Conservation (phyloP, 2,113 vertebrate species). For the Platysternon megacephalum region DNA sequence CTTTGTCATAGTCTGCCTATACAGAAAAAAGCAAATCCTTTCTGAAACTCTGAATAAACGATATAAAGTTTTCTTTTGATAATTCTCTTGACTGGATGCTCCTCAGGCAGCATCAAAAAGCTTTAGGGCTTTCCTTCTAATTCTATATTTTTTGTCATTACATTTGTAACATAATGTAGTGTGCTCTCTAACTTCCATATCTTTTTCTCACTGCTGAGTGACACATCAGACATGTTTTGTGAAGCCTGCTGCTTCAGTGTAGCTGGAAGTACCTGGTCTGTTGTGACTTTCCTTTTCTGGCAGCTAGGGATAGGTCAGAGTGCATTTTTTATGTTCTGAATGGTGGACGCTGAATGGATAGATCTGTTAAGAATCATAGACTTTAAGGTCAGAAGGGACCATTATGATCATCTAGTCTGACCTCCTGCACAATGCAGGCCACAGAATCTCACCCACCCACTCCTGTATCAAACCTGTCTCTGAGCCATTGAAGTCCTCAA, state of each 20-base stretch:
- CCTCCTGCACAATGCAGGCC: too few relatives aligned
- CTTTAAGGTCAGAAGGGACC: too few relatives aligned
- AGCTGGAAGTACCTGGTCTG: background rate
- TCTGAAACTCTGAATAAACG: background rate
- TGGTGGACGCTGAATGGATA: background rate
- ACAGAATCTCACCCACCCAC: too few relatives aligned
- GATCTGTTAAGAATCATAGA: too few relatives aligned
- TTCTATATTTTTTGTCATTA: background rate
- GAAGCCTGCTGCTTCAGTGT: background rate
- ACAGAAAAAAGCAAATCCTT: background rate
- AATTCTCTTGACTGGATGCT: background rate
- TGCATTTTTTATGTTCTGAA: background rate
- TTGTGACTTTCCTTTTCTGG: background rate
- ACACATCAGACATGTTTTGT: background rate
- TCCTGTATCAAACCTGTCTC: too few relatives aligned
- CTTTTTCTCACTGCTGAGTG: background rate
- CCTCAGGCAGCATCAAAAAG: background rate
- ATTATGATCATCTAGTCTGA: too few relatives aligned
- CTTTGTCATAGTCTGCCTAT: background rate
- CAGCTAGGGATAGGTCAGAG: background rate
- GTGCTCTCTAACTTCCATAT: background rate
- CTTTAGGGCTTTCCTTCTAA: background rate
- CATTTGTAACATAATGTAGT: background rate
- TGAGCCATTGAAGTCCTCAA: too few relatives aligned
- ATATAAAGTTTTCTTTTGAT: background rate